phyloP scores from a whole-genome alignment of 2,113 vertebrate genomes.

The Tragelaphus buxtoni region DNA sequence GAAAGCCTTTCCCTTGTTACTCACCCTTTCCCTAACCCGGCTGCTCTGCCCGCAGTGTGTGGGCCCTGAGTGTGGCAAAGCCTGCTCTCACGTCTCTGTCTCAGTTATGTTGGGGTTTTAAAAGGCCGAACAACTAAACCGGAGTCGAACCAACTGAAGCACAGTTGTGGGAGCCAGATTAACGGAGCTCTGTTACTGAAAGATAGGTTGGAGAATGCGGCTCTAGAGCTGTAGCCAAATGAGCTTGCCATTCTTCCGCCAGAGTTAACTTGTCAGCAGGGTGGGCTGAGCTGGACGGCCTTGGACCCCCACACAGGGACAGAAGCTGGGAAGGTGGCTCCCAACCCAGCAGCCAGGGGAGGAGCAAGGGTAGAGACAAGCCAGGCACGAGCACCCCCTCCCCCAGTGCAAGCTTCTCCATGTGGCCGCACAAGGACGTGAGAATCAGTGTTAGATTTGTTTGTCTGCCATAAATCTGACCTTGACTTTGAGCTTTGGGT shows the following conservation, averaged over 20 bases:
- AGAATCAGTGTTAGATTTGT: background rate
- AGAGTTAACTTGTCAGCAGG: background rate
- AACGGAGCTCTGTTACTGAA: background rate
- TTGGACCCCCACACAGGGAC: background rate
- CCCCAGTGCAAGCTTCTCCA: rapidly evolving
- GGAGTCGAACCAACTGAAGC: background rate
- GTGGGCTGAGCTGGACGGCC: background rate
- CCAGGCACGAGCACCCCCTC: rapidly evolving
- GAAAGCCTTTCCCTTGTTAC: background rate
- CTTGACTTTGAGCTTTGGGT: conserved; percentile 28
- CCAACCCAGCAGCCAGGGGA: background rate
- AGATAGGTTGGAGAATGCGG: background rate
- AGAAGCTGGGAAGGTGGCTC: no score
- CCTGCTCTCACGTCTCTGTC: background rate
- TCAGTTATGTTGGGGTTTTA: background rate
- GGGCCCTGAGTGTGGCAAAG: background rate
- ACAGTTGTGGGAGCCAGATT: background rate
- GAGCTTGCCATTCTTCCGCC: background rate
- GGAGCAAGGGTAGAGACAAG: background rate
- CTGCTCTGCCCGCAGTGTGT: background rate
- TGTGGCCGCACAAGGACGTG: background rate
- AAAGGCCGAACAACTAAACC: background rate
- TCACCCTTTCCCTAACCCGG: background rate
- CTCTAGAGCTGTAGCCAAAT: background rate
- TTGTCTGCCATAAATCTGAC: background rate